Evolutionary conservation across 2,113 vertebrate genomes (phyloP), one percentile per base, ranked within the genome.

Genomic region (Paramormyrops kingsleyae): DNA sequence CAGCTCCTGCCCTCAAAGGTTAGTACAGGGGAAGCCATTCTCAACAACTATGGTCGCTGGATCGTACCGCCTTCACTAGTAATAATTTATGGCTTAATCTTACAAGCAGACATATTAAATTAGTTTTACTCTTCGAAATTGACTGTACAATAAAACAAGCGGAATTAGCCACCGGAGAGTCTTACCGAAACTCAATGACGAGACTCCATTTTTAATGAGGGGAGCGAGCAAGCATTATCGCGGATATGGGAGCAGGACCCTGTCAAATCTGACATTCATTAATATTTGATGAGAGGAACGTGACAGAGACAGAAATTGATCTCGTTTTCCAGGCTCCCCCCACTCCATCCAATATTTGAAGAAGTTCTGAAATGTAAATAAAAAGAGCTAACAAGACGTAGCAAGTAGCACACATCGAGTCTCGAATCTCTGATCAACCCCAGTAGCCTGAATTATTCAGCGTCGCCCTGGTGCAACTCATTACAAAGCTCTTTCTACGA

Each of bases 121-220:
- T 96, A 96, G 94, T 94, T 96, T 96, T 96, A 94, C 95, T 96
- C 96, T 96, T 96, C 96, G 96, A 93, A 96, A 96, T 92, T 90
- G 5, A 0, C 94, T 96, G 96, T 96, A 96, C 96, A 96, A 97
- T 96, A 97, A 97, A 97, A 96, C 95, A 96, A 95, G 94, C 93
- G 39, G 92, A 96, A 96, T 95, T 97, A 96, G 95, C 94, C 95
- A 96, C 94, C 89, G 62, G 95, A 96, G 95, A 96, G 96, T 96
- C 94, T 90, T 95, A 96, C 95, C 95, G 96, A 96, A 96, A 96
- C 96, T 96, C 96, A 96, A 96, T 96, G 96, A 95, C 94, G 96
- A 96, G 96, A 97, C 96, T 96, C 95, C 95, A 96, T 96, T 96
- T 97, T 96, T 97, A 97, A 97, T 97, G 96, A 96, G 95, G 95